Percentiles rank a stretch among this genome's conserved stretches.
phyloP scores from a whole-genome alignment of 2,797 vertebrate genomes.

The Poeciliopsis paucimaculata region DNA sequence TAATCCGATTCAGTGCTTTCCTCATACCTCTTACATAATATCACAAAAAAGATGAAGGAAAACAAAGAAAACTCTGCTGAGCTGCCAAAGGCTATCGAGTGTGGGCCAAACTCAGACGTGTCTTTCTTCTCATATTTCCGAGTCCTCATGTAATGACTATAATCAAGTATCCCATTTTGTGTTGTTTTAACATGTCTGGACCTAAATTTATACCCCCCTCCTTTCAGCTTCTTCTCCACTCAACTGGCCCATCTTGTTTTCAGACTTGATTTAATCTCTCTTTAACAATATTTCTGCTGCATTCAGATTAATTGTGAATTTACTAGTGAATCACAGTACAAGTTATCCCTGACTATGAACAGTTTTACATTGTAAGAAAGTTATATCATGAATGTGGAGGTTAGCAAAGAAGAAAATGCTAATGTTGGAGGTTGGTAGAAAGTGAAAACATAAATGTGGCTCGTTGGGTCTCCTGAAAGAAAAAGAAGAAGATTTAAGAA shows the following conservation, averaged over 20 bases:
- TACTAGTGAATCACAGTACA: constrained; percentile 19
- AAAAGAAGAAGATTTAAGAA: not conserved
- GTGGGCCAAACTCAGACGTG: rapidly evolving
- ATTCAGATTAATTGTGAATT: not conserved
- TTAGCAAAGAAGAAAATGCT: constrained; percentile 38
- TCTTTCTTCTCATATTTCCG: not conserved
- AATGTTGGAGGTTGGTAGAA: not conserved
- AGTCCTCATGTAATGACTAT: no score
- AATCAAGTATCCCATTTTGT: not conserved
- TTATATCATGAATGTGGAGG: rapidly evolving
- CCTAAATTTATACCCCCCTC: rapidly evolving
- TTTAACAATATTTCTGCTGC: not conserved
- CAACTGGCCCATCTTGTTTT: not conserved
- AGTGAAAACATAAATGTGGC: not conserved
- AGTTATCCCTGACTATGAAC: constrained; percentile 3
- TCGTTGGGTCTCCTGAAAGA: not conserved
- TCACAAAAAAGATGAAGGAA: rapidly evolving
- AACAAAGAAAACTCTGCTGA: not conserved
- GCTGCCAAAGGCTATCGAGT: not conserved
- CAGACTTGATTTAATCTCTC: not conserved
- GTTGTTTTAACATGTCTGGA: not conserved
- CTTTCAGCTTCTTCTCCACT: not conserved
- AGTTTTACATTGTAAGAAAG: not conserved
- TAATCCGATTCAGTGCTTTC: rapidly evolving
- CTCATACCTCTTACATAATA: not conserved